Evolutionary conservation across 2,797 vertebrate genomes (phyloP).

Genomic region (Propithecus perrieri): DNA sequence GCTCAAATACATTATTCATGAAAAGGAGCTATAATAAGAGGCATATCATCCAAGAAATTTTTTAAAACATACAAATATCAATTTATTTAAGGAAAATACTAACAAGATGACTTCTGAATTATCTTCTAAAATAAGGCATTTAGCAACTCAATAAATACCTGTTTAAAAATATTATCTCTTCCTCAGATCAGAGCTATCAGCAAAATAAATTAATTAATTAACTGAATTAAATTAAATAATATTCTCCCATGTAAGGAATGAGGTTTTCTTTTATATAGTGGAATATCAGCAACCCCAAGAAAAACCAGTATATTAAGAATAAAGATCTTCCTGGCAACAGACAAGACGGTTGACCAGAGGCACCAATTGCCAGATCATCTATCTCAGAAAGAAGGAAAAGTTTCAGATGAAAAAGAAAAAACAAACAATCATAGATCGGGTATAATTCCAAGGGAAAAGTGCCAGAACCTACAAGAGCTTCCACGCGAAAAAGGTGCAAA

Average conservation of each 20-base stretch:
- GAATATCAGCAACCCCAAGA: not conserved
- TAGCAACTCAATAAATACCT: not conserved
- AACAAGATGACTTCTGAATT: conserved; percentile 24
- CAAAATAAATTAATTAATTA: not conserved
- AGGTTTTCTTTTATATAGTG: not conserved
- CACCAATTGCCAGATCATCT: no score
- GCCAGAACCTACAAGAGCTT: no score
- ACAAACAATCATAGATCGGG: no score
- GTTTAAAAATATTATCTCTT: not conserved
- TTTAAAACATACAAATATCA: not conserved
- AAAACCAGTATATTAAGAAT: not conserved
- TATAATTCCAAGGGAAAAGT: no score
- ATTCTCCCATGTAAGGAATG: not conserved
- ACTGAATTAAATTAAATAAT: not conserved
- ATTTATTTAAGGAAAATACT: not conserved
- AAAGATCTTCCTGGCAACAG: not conserved
- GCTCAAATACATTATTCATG: not conserved
- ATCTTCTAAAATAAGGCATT: conserved; percentile 33
- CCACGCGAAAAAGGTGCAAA: no score
- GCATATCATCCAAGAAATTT: not conserved
- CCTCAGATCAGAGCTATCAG: not conserved
- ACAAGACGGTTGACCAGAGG: no score
- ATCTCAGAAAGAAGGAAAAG: no score
- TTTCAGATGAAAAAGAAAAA: no score
- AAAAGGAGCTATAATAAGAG: not conserved